These are phyloP conservation scores for Papilio xuthus DNA, from an alignment of 1,140 invertebrate species.

Conservation along the genomic window DNA sequence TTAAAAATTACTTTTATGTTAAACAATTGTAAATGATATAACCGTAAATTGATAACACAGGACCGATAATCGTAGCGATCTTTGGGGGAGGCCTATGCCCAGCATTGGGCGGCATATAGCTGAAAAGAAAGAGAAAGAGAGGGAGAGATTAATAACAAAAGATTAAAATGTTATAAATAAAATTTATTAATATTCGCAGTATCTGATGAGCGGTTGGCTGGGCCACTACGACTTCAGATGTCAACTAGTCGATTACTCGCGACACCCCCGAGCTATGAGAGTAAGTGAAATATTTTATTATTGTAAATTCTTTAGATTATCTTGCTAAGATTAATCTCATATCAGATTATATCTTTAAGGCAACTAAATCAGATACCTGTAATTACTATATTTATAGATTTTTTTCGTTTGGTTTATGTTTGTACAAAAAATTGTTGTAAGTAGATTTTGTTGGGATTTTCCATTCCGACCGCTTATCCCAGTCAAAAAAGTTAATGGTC, in stretches of 20 bases:
- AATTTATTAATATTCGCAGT: slow-evolving; percentile 82
- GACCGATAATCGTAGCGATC: too few relatives aligned
- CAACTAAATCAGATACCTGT: background rate
- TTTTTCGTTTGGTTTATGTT: background rate
- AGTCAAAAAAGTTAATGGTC: background rate
- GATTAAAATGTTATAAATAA: slow-evolving; percentile 3
- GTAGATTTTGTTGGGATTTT: background rate
- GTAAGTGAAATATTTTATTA: slow-evolving; percentile 82
- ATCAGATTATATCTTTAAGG: background rate
- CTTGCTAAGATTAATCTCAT: background rate
- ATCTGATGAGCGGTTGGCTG: slow-evolving; percentile 92
- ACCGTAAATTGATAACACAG: too few relatives aligned
- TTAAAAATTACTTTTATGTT: too few relatives aligned
- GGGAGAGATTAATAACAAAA: background rate
- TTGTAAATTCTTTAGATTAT: background rate
- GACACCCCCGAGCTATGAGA: slow-evolving; percentile 90
- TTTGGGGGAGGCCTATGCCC: too few relatives aligned
- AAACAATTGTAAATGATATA: too few relatives aligned
- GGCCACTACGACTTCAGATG: slow-evolving; percentile 95
- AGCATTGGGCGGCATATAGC: too few relatives aligned
- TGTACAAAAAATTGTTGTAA: background rate
- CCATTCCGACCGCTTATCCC: background rate
- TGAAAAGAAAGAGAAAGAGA: too few relatives aligned
- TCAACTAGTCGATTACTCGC: slow-evolving; percentile 96
- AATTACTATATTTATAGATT: background rate